A percentile compares a stretch with the other conserved stretches of the same genome.
Evolutionary conservation across 2,888 invertebrate species (phyloP).

Genomic region (Cheilosia vulpina): DNA sequence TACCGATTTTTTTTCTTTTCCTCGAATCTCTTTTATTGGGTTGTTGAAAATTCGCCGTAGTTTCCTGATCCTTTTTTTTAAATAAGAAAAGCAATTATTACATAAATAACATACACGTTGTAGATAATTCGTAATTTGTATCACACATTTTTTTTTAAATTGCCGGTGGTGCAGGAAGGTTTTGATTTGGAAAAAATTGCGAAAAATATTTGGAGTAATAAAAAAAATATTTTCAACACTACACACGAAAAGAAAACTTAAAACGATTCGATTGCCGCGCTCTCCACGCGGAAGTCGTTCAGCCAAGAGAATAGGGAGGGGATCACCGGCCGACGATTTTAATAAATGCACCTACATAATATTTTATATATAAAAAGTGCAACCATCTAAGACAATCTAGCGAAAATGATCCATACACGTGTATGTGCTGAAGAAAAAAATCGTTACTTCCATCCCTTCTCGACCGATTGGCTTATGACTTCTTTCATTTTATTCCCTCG

Average conservation of each 20-base stretch:
- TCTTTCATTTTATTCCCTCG: slow-evolving; percentile 26
- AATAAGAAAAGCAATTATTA: slow-evolving; percentile 6
- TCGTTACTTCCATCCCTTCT: background rate
- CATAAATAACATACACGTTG: background rate
- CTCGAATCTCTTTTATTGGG: background rate
- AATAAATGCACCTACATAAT: slow-evolving; percentile 19
- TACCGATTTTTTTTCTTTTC: background rate
- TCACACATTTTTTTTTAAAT: background rate
- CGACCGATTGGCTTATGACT: background rate
- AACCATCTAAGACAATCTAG: slow-evolving; percentile 16
- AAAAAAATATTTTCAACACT: slow-evolving; percentile 10
- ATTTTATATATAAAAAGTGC: slow-evolving; percentile 7
- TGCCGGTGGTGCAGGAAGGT: background rate
- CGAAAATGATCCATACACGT: slow-evolving; percentile 50
- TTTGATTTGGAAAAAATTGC: background rate
- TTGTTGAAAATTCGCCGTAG: slow-evolving; percentile 18
- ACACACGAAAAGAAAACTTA: slow-evolving; percentile 7
- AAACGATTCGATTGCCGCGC: slow-evolving; percentile 15
- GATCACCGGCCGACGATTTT: slow-evolving; percentile 20
- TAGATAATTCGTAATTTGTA: background rate
- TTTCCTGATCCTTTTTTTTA: slow-evolving; percentile 14
- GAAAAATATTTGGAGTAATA: slow-evolving; percentile 18
- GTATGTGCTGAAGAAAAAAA: slow-evolving; percentile 26
- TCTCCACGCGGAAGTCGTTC: slow-evolving; percentile 7
- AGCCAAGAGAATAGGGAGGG: background rate